A percentile compares a stretch with the other conserved stretches of the same genome.
Evolutionary conservation across 2,797 vertebrate species (phyloP).

Genomic region (Acipenser ruthenus): DNA sequence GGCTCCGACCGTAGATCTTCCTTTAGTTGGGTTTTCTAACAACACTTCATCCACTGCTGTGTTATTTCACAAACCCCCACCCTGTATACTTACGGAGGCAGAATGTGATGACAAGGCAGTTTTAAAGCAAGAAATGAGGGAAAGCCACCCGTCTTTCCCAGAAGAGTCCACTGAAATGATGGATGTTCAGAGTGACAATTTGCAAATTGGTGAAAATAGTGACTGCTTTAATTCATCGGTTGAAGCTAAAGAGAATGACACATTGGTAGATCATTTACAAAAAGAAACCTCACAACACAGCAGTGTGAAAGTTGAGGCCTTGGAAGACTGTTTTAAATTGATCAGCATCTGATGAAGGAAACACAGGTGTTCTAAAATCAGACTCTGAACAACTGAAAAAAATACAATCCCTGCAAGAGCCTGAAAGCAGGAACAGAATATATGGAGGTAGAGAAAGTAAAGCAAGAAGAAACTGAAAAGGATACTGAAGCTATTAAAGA

Average conservation of each 20-base stretch:
- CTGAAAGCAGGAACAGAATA: constrained; percentile 10
- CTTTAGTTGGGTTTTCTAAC: background rate
- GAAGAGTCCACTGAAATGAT: background rate
- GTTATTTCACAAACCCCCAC: no score
- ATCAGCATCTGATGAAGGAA: background rate
- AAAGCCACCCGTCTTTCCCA: background rate
- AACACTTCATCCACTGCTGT: no score
- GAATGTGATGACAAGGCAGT: background rate
- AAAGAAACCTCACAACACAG: background rate
- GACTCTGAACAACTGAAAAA: background rate
- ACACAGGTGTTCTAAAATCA: constrained; percentile 12
- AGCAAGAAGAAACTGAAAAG: constrained; percentile 14
- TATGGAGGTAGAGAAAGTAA: constrained; percentile 19
- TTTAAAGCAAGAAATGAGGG: background rate
- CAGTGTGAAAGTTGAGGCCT: background rate
- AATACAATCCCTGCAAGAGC: constrained; percentile 5
- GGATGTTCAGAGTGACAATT: background rate
- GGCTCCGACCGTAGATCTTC: constrained; percentile 10
- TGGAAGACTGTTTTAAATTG: background rate
- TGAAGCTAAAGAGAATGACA: background rate
- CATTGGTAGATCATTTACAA: background rate
- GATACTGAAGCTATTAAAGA: constrained; percentile 17
- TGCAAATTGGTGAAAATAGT: background rate
- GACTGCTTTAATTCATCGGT: constrained; percentile 14
- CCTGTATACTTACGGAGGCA: background rate